Percentiles rank a stretch among this genome's conserved stretches.
Evolutionary conservation across 2,888 invertebrate species (phyloP).

Genomic region (Polydrusus tereticollis): DNA sequence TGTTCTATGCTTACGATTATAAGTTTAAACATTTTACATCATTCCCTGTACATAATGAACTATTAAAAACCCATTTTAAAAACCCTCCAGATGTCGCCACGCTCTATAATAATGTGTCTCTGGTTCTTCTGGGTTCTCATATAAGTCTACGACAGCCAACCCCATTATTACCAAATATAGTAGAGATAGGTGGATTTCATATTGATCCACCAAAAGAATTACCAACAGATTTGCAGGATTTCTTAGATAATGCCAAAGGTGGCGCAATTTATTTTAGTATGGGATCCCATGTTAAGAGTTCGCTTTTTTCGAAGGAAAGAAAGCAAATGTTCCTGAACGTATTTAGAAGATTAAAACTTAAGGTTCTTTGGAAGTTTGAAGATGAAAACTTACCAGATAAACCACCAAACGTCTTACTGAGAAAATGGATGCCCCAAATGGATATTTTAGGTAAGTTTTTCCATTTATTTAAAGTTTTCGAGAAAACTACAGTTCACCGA

Average conservation of each 20-base stretch:
- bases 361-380: slow-evolving; percentile 36
- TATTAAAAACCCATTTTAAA: background rate
- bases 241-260: slow-evolving; percentile 26
- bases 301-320: slow-evolving; percentile 47
- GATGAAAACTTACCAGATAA: slow-evolving; percentile 18
- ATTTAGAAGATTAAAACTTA: slow-evolving; percentile 22
- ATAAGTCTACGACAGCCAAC: slow-evolving; percentile 9
- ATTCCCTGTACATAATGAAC: background rate
- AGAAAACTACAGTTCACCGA: background rate
- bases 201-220: slow-evolving; percentile 32
- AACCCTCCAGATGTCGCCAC: slow-evolving; percentile 20
- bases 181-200: slow-evolving; percentile 36
- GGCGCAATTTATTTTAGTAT: slow-evolving; percentile 37
- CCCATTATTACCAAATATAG: slow-evolving; percentile 29
- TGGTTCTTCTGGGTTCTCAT: slow-evolving; percentile 30
- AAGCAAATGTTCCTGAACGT: slow-evolving; percentile 15
- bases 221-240: slow-evolving; percentile 20
- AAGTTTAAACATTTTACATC: background rate
- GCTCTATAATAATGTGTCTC: slow-evolving; percentile 14
- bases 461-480: background rate
- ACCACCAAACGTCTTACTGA: slow-evolving; percentile 24
- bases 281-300: slow-evolving; percentile 59
- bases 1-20: slow-evolving; percentile 4
- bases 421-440: slow-evolving; percentile 34
- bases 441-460: slow-evolving; percentile 24